A percentile compares a stretch with the other conserved stretches of the same genome.
Conservation (phyloP, 2,113 vertebrate genomes). For the Ondatra zibethicus region DNA sequence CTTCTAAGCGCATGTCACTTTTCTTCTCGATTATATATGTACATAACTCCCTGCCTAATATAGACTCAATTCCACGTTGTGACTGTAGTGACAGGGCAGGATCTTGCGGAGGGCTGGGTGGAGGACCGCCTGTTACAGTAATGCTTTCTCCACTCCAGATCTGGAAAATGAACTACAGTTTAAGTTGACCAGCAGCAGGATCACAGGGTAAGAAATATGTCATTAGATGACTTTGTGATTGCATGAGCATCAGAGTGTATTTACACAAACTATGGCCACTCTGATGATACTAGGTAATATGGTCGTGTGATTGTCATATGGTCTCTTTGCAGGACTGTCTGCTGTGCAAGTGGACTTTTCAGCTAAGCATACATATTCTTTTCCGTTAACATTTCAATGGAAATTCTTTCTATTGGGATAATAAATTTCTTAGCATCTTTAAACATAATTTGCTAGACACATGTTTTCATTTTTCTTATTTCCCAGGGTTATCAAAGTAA, state of each 20-base stretch:
- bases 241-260: background rate
- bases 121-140: background rate
- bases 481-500: background rate
- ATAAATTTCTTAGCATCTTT: conserved; percentile 24
- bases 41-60: background rate
- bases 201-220: background rate
- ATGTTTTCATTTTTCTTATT: background rate
- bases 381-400: background rate
- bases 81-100: background rate
- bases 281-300: background rate
- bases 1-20: conserved; percentile 20
- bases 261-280: background rate
- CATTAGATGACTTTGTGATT: background rate
- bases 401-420: background rate
- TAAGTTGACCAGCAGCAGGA: background rate
- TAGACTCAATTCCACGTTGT: conserved; percentile 40
- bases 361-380: background rate
- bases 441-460: background rate
- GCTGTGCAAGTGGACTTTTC: background rate
- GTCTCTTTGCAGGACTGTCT: background rate
- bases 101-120: background rate
- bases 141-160: background rate
- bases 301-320: background rate
- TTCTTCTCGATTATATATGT: background rate
- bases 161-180: background rate